Evolutionary conservation across 2,888 invertebrate species (phyloP).

Genomic region (Salticus scenicus): DNA sequence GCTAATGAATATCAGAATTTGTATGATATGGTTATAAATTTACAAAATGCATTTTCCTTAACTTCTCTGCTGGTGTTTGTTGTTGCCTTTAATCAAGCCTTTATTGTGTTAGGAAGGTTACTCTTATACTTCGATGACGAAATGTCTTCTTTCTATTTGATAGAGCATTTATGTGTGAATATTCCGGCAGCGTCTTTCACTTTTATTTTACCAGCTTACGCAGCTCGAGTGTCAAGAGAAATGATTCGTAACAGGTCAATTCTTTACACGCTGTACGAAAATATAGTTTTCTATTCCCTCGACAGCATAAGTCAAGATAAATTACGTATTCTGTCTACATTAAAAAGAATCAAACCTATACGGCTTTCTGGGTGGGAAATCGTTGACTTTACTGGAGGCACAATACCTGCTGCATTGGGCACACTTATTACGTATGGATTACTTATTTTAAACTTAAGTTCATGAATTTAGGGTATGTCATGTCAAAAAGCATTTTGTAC

Average conservation of each 20-base stretch:
- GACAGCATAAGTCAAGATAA: background rate
- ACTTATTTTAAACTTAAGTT: background rate
- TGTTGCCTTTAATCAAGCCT: background rate
- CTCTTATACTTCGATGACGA: background rate
- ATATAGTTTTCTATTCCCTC: background rate
- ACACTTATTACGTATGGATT: background rate
- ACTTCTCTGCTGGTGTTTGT: background rate
- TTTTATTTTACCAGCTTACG: background rate
- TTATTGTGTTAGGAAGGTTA: background rate
- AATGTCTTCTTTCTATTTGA: background rate
- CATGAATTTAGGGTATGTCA: no score
- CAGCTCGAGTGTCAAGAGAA: background rate
- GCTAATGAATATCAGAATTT: background rate
- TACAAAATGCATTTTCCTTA: background rate
- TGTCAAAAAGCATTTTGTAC: no score
- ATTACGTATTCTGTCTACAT: background rate
- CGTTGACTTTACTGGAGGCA: background rate
- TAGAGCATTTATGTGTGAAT: background rate
- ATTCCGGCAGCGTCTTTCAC: background rate
- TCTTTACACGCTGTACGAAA: background rate
- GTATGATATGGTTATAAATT: background rate
- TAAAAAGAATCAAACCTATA: background rate
- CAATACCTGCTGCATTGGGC: background rate
- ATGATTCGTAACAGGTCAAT: background rate
- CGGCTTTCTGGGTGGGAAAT: background rate